Conservation (phyloP, 2,113 vertebrate species). For the Oenanthe melanoleuca region DNA sequence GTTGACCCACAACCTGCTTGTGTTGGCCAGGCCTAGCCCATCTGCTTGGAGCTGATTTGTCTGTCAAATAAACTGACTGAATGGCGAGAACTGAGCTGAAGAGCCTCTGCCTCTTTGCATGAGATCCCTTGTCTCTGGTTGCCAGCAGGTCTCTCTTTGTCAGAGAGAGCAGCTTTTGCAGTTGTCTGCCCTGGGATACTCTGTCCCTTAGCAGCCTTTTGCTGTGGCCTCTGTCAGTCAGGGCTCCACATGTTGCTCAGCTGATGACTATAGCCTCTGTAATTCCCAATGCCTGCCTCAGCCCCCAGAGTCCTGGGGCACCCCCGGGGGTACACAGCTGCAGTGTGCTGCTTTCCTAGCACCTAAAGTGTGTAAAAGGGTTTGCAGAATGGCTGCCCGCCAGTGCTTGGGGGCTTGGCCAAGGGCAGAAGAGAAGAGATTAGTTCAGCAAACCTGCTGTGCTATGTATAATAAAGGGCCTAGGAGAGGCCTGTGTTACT, state of each 20-base stretch:
- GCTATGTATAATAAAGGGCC: neutral
- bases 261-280: neutral
- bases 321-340: neutral
- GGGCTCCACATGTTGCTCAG: neutral
- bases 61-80: slow-evolving; percentile 52
- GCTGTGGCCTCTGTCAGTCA: neutral
- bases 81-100: neutral
- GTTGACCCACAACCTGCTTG: neutral
- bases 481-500: neutral
- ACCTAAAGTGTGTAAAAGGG: neutral
- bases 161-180: neutral
- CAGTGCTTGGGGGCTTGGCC: neutral
- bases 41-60: neutral
- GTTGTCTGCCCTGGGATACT: fast-evolving
- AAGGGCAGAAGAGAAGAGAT: neutral
- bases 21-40: neutral
- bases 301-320: neutral
- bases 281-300: neutral
- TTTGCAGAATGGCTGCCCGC: neutral
- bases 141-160: neutral
- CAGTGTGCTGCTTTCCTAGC: neutral
- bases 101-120: neutral
- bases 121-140: neutral
- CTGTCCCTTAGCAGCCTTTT: neutral
- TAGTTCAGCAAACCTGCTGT: neutral